These are phyloP conservation scores for Rambutsinella grinnellia DNA, from an alignment of 2,888 invertebrate species.

Conservation along the genomic window DNA sequence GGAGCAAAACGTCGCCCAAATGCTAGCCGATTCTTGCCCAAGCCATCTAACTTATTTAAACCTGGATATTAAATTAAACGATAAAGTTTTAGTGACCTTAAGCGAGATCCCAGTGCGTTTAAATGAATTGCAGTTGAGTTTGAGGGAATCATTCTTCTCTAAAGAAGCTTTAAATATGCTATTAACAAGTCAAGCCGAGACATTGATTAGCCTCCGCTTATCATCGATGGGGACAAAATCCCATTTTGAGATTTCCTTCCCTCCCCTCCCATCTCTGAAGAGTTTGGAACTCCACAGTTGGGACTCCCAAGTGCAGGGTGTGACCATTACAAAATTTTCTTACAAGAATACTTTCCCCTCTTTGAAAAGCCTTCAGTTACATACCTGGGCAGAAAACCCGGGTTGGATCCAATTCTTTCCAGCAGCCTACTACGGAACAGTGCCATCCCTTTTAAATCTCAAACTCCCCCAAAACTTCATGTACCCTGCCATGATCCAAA, in stretches of 20 bases:
- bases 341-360: conserved; percentile 34
- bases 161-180: conserved; percentile 25
- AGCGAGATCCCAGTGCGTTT: conserved; percentile 25
- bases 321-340: conserved; percentile 31
- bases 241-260: conserved; percentile 37
- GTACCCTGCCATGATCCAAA: conserved; percentile 36
- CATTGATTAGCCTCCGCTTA: conserved; percentile 20
- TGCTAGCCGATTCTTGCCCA: conserved; percentile 9
- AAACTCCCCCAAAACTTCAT: conserved; percentile 55
- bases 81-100: conserved; percentile 12
- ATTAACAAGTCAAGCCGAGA: conserved; percentile 17
- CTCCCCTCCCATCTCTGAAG: conserved; percentile 8
- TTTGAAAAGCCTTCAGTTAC: conserved; percentile 37
- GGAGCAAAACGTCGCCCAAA: conserved; percentile 31
- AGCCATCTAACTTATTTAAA: conserved; percentile 9
- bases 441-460: conserved; percentile 10
- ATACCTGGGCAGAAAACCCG: conserved; percentile 45
- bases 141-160: conserved; percentile 31
- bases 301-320: conserved; percentile 38
- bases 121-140: conserved; percentile 23
- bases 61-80: conserved; percentile 33
- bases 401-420: conserved; percentile 51
- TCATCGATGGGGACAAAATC: conserved; percentile 43
- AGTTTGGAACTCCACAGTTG: conserved; percentile 52
- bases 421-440: conserved; percentile 12